Percentiles rank a stretch among this genome's conserved stretches.
These are phyloP conservation scores for Saccostrea echinata DNA, from an alignment of 1,140 invertebrate genomes.

Conservation along the genomic window DNA sequence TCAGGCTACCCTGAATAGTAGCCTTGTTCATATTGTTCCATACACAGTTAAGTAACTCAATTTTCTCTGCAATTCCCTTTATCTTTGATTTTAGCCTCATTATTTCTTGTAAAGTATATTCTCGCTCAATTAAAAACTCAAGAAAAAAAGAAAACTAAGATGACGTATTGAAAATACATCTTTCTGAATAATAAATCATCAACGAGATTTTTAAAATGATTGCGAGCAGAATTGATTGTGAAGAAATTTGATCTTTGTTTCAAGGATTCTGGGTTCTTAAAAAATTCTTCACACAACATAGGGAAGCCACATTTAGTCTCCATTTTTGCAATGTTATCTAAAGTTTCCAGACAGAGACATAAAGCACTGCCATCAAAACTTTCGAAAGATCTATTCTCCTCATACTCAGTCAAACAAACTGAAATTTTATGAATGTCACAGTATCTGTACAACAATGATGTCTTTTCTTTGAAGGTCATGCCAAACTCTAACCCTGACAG, in stretches of 20 bases:
- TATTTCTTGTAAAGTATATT: background rate
- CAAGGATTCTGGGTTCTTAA: background rate
- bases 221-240: background rate
- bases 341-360: background rate
- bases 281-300: background rate
- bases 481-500: background rate
- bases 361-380: background rate
- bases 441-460: background rate
- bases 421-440: background rate
- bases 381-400: background rate
- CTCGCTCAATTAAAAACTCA: too few relatives aligned
- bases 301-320: background rate
- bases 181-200: background rate
- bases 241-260: background rate
- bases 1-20: background rate
- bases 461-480: background rate
- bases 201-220: background rate
- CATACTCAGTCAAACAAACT: background rate
- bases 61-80: background rate
- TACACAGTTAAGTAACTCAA: background rate
- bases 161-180: background rate
- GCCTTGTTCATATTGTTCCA: background rate
- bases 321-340: background rate
- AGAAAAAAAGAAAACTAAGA: conserved; percentile 1
- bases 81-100: background rate